Percentiles rank a stretch among this genome's conserved stretches.
These are phyloP conservation scores for Pampus argenteus DNA, from an alignment of 2,797 vertebrate species.

Conservation along the genomic window DNA sequence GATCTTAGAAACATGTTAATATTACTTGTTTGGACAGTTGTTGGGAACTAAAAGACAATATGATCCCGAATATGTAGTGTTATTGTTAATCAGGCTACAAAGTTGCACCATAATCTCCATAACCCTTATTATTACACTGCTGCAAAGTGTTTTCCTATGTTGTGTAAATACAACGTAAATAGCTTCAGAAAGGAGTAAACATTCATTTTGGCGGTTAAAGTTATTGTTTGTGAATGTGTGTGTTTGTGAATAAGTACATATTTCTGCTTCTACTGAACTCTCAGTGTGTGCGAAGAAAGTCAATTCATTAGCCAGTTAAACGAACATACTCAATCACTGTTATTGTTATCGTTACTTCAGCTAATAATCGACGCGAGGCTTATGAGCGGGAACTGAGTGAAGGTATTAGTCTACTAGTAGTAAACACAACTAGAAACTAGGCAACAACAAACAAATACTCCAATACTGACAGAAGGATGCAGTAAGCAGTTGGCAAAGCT, in stretches of 20 bases:
- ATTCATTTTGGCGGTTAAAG: background rate
- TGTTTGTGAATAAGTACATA: background rate
- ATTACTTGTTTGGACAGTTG: background rate
- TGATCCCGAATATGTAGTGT: background rate
- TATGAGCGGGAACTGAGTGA: slow-evolving; percentile 19
- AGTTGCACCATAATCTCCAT: background rate
- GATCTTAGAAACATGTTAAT: background rate
- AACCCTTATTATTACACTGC: background rate
- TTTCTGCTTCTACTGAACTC: background rate
- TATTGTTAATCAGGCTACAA: background rate
- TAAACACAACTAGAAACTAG: background rate
- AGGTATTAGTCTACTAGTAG: background rate
- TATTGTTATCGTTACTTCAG: slow-evolving; percentile 16
- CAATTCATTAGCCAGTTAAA: background rate
- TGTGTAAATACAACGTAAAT: background rate
- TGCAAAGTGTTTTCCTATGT: background rate
- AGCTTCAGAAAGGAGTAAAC: background rate
- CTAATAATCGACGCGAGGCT: background rate
- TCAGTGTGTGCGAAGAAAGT: background rate
- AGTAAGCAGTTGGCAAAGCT: slow-evolving; percentile 20
- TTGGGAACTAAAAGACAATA: background rate
- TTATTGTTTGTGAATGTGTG: background rate
- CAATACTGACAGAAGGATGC: background rate
- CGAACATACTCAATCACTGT: background rate
- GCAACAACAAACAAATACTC: slow-evolving; percentile 8